These are phyloP conservation scores for Dendrolimus kikuchii DNA, from an alignment of 1,140 invertebrate genomes.

Conservation along the genomic window DNA sequence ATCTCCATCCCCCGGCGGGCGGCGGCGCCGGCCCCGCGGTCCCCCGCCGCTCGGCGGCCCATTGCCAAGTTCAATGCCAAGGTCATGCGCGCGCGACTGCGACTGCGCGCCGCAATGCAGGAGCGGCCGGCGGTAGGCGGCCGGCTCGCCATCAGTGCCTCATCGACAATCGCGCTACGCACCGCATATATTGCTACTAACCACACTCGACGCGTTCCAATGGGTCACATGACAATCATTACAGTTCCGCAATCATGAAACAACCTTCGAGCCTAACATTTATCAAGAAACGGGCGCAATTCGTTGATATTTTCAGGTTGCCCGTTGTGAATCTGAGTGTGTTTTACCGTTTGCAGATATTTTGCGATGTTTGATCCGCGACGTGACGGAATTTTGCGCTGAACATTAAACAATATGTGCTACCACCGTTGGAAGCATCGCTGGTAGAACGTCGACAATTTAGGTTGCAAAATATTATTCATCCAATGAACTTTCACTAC, in stretches of 20 bases:
- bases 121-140: conserved; percentile 57
- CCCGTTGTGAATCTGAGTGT: conserved; percentile 13
- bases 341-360: conserved; percentile 12
- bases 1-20: conserved; percentile 30
- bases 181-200: conserved; percentile 31
- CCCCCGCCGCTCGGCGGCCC: conserved; percentile 39
- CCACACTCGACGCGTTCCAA: conserved; percentile 16
- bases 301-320: conserved; percentile 17
- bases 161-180: conserved; percentile 42
- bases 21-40: conserved; percentile 24
- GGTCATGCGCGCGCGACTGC: conserved; percentile 71
- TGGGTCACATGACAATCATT: conserved; percentile 20
- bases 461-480: neutral
- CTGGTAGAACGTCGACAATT: neutral
- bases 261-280: conserved; percentile 6
- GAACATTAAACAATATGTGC: conserved; percentile 46
- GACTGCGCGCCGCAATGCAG: conserved; percentile 73
- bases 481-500: neutral
- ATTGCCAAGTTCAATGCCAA: conserved; percentile 75
- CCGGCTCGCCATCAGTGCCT: conserved; percentile 54
- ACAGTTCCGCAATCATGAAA: conserved; percentile 13
- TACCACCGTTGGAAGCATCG: conserved; percentile 23
- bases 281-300: conserved; percentile 1
- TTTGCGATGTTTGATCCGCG: conserved; percentile 14
- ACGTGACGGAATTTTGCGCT: conserved; percentile 23